Percentiles rank a stretch among this genome's conserved stretches.
These are phyloP conservation scores for Manis crassicaudata DNA, from an alignment of 2,797 vertebrate genomes.

Conservation along the genomic window DNA sequence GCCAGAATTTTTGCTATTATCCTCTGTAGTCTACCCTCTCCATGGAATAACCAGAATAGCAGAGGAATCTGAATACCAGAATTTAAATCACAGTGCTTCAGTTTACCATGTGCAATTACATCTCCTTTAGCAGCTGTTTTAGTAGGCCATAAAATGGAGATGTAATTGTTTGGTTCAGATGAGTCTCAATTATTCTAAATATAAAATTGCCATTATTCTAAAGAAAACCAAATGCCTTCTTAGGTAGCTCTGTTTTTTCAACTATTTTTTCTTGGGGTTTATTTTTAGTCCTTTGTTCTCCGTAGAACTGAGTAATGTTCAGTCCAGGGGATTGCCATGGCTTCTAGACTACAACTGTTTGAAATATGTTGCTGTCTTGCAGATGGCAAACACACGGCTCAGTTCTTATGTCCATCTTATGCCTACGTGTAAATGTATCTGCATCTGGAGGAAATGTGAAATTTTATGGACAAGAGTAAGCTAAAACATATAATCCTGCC, in stretches of 20 bases:
- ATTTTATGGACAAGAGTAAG: slow-evolving; percentile 60
- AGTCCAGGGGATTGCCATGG: neutral
- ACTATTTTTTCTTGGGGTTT: neutral
- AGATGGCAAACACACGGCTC: slow-evolving; percentile 64
- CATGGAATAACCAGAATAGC: neutral
- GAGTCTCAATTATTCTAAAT: slow-evolving; percentile 37
- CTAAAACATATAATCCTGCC: slow-evolving; percentile 44
- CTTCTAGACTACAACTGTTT: slow-evolving; percentile 28
- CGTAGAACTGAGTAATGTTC: neutral
- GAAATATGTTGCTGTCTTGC: slow-evolving; percentile 46
- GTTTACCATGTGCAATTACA: neutral
- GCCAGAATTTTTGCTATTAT: neutral
- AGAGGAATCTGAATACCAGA: neutral
- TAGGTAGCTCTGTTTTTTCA: neutral
- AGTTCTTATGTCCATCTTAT: neutral
- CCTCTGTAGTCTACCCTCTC: neutral
- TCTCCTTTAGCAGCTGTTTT: slow-evolving; percentile 32
- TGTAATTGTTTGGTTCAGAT: slow-evolving; percentile 21
- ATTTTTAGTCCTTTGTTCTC: slow-evolving; percentile 66
- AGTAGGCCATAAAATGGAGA: neutral
- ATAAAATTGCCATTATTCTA: slow-evolving; percentile 29
- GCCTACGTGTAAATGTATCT: slow-evolving; percentile 38
- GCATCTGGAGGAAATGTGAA: slow-evolving; percentile 64
- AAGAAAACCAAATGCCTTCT: slow-evolving; percentile 10
- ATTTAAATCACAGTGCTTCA: neutral